Evolutionary conservation across 2,113 vertebrate species (phyloP).

Genomic region (Podarcis muralis): DNA sequence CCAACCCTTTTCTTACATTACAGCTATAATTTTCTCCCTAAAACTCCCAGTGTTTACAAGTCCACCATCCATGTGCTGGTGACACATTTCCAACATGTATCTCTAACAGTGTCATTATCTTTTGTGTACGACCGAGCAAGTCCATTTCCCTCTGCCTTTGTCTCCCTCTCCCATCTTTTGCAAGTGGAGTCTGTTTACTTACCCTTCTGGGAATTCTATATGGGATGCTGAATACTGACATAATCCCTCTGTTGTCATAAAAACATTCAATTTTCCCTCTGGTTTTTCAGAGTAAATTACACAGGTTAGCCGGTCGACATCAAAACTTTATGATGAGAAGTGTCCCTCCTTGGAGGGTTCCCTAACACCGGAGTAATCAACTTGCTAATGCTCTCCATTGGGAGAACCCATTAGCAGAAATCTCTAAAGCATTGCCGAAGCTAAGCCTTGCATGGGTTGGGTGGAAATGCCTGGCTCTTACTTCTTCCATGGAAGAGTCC

Average conservation of each 20-base stretch:
- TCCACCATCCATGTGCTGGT: not conserved
- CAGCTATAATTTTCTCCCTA: no score
- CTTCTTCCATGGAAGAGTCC: constrained; percentile 9
- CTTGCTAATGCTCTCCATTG: constrained; percentile 69
- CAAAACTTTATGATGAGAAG: constrained; percentile 69
- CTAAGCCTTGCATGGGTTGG: constrained; percentile 56
- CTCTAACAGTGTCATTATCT: no score
- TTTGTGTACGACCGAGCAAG: not conserved
- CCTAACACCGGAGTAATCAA: constrained; percentile 69
- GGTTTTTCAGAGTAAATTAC: constrained; percentile 68
- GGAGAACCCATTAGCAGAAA: constrained; percentile 71
- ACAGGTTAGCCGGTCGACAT: constrained; percentile 68
- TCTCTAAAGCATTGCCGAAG: constrained; percentile 65
- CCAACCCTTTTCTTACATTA: no score
- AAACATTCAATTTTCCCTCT: constrained; percentile 71
- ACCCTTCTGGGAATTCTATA: constrained; percentile 49
- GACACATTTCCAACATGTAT: not conserved
- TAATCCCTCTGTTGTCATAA: constrained; percentile 65
- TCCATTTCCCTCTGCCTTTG: not conserved
- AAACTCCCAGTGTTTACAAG: no score
- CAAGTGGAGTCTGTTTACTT: not conserved
- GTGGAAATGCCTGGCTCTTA: constrained; percentile 36
- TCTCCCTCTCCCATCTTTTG: not conserved
- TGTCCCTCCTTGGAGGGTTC: constrained; percentile 64
- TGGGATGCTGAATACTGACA: constrained; percentile 31